These are phyloP conservation scores for Morpho deidamia DNA, from an alignment of 2,888 invertebrate species.

Conservation along the genomic window DNA sequence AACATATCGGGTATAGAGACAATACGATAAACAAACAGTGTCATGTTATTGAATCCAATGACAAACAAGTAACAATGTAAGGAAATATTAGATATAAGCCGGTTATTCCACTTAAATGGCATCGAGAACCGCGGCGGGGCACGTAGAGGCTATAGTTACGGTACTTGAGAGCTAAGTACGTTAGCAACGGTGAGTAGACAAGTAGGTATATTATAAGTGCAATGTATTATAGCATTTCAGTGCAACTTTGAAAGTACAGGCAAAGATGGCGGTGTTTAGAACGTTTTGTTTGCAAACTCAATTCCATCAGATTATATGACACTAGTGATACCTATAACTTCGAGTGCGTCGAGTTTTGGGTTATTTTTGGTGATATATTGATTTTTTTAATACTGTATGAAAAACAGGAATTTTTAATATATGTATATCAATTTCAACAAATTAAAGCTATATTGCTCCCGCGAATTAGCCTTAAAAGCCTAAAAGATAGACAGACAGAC, in stretches of 20 bases:
- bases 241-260: background rate
- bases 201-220: constrained; percentile 1
- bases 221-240: background rate
- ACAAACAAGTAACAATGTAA: constrained; percentile 38
- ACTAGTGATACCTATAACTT: too few species aligned
- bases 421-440: too few species aligned
- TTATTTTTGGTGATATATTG: too few species aligned
- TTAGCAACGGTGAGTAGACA: constrained; percentile 4
- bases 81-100: constrained; percentile 39
- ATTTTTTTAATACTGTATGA: too few species aligned
- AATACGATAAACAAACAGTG: constrained; percentile 14
- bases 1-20: background rate
- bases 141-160: constrained; percentile 52
- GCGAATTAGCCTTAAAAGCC: too few species aligned
- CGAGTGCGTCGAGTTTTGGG: too few species aligned
- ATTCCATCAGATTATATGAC: too few species aligned
- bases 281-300: too few species aligned
- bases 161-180: constrained; percentile 43
- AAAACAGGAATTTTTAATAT: too few species aligned
- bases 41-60: constrained; percentile 37
- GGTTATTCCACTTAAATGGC: constrained; percentile 32
- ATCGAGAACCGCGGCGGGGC: constrained; percentile 27
- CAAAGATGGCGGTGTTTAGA: too few species aligned
- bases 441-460: too few species aligned
- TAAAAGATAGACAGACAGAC: too few species aligned